These are phyloP conservation scores for Pseudoips prasinana DNA, from an alignment of 2,888 invertebrate genomes.

Conservation along the genomic window DNA sequence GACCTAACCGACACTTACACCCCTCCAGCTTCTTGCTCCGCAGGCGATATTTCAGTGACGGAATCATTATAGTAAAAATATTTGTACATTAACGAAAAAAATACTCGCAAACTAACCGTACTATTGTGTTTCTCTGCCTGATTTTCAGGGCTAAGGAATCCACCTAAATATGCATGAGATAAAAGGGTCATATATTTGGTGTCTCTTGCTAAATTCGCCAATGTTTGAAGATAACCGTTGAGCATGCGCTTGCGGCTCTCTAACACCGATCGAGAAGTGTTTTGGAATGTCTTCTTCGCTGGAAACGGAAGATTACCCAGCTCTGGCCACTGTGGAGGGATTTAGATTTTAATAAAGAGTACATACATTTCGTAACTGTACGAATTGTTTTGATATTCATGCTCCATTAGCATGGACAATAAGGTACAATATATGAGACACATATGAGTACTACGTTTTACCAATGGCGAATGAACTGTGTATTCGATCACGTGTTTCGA, in stretches of 20 bases:
- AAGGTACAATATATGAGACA: no score
- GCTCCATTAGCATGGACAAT: no score
- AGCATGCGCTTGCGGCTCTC: conserved; percentile 92
- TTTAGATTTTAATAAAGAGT: not conserved
- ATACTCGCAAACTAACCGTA: conserved; percentile 43
- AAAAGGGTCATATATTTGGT: conserved; percentile 63
- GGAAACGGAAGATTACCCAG: conserved; percentile 91
- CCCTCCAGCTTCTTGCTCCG: no score
- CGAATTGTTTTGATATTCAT: not conserved
- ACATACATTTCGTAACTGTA: not conserved
- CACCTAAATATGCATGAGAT: conserved; percentile 67
- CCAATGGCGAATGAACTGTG: no score
- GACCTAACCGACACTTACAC: no score
- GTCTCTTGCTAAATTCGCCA: conserved; percentile 70
- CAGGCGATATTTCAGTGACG: no score
- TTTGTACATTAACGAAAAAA: no score
- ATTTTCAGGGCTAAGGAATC: conserved; percentile 71
- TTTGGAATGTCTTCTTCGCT: conserved; percentile 96
- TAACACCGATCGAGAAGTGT: conserved; percentile 91
- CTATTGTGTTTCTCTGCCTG: conserved; percentile 70
- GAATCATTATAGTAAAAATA: no score
- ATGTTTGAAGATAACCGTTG: conserved; percentile 89
- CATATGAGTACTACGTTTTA: no score
- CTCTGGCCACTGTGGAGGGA: conserved; percentile 85
- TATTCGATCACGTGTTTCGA: no score